Percentiles rank a stretch among this genome's conserved stretches.
Conservation (phyloP, 2,888 invertebrate species). For the Linyphia triangularis region DNA sequence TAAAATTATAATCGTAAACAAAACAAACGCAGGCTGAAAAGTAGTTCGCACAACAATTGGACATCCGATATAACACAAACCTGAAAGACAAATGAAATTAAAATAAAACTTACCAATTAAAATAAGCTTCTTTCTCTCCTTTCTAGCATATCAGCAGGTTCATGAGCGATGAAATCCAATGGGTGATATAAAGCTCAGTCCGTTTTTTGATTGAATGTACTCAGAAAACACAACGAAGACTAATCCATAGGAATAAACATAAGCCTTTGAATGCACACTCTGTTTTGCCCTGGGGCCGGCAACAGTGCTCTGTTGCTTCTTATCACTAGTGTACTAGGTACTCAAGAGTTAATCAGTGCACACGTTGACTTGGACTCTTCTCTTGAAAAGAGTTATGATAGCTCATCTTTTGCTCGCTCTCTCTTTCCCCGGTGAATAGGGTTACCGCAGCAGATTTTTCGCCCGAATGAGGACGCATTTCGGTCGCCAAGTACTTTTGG, state of each 20-base stretch:
- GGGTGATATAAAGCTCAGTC: slow-evolving; percentile 3
- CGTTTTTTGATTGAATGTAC: neutral
- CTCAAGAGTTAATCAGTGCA: slow-evolving; percentile 13
- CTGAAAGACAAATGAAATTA: neutral
- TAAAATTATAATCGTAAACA: neutral
- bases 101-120: neutral
- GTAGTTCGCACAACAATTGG: neutral
- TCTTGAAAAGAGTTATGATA: slow-evolving; percentile 64
- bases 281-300: neutral
- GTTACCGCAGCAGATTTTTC: slow-evolving; percentile 29
- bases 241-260: neutral
- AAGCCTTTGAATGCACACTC: neutral
- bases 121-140: neutral
- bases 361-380: slow-evolving; percentile 27
- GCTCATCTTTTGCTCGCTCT: slow-evolving; percentile 23
- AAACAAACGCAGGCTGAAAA: neutral
- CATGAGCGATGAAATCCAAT: slow-evolving; percentile 18
- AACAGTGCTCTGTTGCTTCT: neutral
- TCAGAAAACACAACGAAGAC: slow-evolving; percentile 7
- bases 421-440: slow-evolving; percentile 45
- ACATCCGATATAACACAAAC: neutral
- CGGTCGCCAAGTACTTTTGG: slow-evolving; percentile 52
- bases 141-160: too few species aligned
- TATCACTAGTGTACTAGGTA: slow-evolving; percentile 11
- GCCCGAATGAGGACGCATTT: slow-evolving; percentile 46